Base-by-base conservation (phyloP, 2,113 vertebrate genomes). In the Jaculus jaculus region DNA sequence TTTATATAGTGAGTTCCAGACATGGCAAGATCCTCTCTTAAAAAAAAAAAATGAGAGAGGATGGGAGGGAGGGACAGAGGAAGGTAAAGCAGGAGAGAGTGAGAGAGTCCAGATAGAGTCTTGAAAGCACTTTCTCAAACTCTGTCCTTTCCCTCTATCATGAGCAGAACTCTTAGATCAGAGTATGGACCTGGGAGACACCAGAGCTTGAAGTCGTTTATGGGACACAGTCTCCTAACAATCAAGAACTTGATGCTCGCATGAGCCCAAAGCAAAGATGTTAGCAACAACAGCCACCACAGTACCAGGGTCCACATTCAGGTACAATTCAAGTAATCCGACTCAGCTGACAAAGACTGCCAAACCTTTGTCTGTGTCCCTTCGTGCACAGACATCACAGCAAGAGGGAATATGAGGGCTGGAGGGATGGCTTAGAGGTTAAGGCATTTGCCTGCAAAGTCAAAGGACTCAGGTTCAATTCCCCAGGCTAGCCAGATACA, bases 291-390 rank as follows among this genome's bases (percentile, higher is more conserved):
- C 2, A 32, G 37, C 28, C 47, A 63, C 24, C 1, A 6, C 0
- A 26, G 51, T 11, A 30, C 9, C 11, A 39, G 21, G 12, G 24
- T 0, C 28, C 58, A 61, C 21, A 32, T 0, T 7, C 0, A 12
- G 32, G 9, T 4, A 82, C 21, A 63, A 26, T 2, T 21, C 3
- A 23, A 1, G 21, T 0, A 13, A 5, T 2, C 23, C 17, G 60
- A 66, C 0, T 34, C 11, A 73, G 42, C 15, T 30, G 4, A 71
- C 51, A n/a, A 84, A 72, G 9, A 47, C 9, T 1, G 9, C 30
- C 5, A 15, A 30, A 0, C 17, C 18, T 16, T 21, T 47, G n/a
- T n/a, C n/a, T n/a, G n/a, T n/a, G n/a, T 34, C 58, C 54, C 54
- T 54, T 12, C 2, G 54, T 54, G 54, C 54, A 54, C 54, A 54